A percentile compares a stretch with the other conserved stretches of the same genome.
Conservation (phyloP, 2,797 vertebrate genomes). For the Mus minutoides region DNA sequence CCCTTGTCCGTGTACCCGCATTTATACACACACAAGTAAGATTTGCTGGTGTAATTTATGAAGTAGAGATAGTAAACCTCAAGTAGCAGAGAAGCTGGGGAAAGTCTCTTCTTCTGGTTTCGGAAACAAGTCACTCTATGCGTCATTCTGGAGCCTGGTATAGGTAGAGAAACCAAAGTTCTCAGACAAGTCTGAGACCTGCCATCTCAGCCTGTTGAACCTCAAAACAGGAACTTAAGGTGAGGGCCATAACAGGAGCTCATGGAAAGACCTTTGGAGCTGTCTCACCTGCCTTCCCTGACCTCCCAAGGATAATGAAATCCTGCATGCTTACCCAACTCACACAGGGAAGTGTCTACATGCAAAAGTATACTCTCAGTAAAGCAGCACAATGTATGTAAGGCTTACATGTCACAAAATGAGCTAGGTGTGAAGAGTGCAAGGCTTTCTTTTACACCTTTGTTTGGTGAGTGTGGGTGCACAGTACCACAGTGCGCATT, state of each 20-base stretch:
- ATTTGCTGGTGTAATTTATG: neutral
- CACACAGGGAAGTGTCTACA: neutral
- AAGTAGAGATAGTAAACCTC: neutral
- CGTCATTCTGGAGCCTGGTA: neutral
- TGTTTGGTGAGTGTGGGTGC: neutral
- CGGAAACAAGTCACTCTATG: neutral
- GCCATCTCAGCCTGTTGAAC: neutral
- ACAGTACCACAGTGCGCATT: neutral
- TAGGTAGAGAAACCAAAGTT: conserved; percentile 26
- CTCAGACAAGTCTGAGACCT: neutral
- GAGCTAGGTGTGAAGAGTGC: neutral
- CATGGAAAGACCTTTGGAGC: neutral
- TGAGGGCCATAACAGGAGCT: neutral
- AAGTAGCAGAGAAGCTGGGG: neutral
- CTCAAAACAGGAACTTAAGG: neutral
- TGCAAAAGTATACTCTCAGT: neutral
- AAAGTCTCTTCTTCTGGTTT: neutral
- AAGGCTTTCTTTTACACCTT: neutral
- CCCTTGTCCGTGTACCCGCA: neutral
- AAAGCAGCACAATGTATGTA: neutral
- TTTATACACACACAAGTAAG: neutral
- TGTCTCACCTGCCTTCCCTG: neutral
- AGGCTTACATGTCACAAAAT: neutral
- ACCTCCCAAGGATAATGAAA: conserved; percentile 9
- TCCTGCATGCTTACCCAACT: neutral